Percentiles rank a stretch among this genome's conserved stretches.
Conservation (phyloP, 1,140 invertebrate genomes). For the Drosophila arizonae region DNA sequence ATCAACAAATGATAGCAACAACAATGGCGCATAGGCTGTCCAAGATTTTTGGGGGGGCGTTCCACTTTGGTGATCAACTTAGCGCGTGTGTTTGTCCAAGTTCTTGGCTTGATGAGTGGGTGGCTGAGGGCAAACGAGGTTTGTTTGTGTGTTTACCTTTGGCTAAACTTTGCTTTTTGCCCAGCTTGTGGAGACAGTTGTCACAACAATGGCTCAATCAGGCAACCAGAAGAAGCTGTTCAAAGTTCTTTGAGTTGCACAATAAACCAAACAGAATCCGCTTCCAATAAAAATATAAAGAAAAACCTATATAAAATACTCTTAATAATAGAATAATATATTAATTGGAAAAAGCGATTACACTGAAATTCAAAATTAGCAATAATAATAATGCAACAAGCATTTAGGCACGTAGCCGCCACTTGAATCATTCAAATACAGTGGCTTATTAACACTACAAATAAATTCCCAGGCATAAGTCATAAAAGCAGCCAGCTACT, state of each 20-base stretch:
- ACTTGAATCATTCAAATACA: conserved; percentile 3
- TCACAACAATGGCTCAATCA: conserved; percentile 45
- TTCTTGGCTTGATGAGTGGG: conserved; percentile 18
- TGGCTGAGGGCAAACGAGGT: not conserved
- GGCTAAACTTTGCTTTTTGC: conserved; percentile 33
- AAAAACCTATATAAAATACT: not conserved
- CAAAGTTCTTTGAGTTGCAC: not conserved
- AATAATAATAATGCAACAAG: conserved; percentile 6
- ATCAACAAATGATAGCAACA: conserved; percentile 38
- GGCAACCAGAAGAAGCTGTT: conserved; percentile 13
- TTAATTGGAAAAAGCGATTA: conserved; percentile 9
- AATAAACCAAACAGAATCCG: conserved; percentile 1
- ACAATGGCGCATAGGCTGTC: not conserved
- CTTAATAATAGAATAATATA: conserved; percentile 2
- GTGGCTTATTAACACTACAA: conserved; percentile 2
- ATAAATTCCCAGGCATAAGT: not conserved
- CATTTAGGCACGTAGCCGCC: conserved; percentile 30
- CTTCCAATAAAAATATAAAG: not conserved
- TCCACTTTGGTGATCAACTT: conserved; percentile 40
- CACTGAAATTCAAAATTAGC: not conserved
- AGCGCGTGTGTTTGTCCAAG: conserved; percentile 40
- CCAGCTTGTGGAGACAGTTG: conserved; percentile 24
- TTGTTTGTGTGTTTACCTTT: conserved; percentile 35
- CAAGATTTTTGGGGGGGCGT: not conserved
- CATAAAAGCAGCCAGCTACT: not conserved